A percentile compares a stretch with the other conserved stretches of the same genome.
Evolutionary conservation across 2,113 vertebrate genomes (phyloP).

Genomic region (Myxocyprinus asiaticus): DNA sequence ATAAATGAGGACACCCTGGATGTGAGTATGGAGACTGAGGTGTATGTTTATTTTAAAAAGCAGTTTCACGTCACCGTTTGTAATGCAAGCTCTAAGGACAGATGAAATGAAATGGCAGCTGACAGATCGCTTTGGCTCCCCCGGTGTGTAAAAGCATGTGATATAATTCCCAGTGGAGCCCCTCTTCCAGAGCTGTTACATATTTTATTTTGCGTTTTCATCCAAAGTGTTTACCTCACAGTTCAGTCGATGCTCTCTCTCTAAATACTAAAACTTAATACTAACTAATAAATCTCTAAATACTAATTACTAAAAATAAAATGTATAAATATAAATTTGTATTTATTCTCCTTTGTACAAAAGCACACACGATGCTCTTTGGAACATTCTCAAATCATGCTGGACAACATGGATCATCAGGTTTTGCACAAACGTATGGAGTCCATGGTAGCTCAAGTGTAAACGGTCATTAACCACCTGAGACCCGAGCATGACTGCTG

Average conservation of each 20-base stretch:
- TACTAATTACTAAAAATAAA: no score
- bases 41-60: slow-evolving; percentile 12
- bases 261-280: no score
- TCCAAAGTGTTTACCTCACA: not conserved
- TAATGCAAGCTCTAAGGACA: slow-evolving; percentile 6
- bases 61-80: slow-evolving; percentile 3
- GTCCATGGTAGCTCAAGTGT: no score
- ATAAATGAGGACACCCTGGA: slow-evolving; percentile 95
- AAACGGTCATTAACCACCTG: no score
- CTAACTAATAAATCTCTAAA: no score
- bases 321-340: no score
- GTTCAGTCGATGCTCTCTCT: not conserved
- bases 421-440: no score
- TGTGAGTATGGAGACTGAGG: slow-evolving; percentile 78
- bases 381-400: no score
- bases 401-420: no score
- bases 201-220: slow-evolving; percentile 13
- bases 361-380: no score
- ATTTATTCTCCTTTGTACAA: no score
- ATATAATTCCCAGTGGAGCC: slow-evolving; percentile 8
- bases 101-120: slow-evolving; percentile 18
- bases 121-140: not conserved
- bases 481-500: no score
- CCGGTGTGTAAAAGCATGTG: not conserved
- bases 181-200: not conserved